Evolutionary conservation across 23 tunicate species (phyloP).

Genomic region (Trididemnum clinides): DNA sequence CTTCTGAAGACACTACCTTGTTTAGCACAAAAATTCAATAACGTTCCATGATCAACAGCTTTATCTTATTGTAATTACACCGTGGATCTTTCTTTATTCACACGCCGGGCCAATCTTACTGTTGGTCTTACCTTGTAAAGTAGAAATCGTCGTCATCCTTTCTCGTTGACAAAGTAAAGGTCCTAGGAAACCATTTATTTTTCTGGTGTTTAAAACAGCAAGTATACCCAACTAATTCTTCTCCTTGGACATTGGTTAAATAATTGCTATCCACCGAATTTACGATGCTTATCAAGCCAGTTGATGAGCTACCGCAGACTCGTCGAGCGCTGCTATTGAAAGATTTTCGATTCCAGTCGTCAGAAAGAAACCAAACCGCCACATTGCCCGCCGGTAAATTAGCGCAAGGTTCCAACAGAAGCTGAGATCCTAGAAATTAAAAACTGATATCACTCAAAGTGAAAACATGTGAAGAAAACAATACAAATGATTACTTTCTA

Average conservation of each 20-base stretch:
- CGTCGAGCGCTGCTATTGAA: neutral
- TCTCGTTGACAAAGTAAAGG: neutral
- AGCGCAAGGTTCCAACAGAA: neutral
- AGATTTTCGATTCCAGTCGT: neutral
- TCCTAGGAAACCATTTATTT: conserved; percentile 14
- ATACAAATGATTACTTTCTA: no score
- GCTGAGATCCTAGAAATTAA: conserved; percentile 12
- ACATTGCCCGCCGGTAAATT: neutral
- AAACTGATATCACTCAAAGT: no score
- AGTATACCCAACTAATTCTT: neutral
- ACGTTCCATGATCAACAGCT: no score
- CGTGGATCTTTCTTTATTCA: no score
- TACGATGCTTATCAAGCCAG: neutral
- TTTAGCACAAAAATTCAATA: no score
- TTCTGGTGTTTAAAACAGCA: neutral
- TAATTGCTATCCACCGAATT: neutral
- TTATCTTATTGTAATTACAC: no score
- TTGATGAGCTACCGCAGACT: neutral
- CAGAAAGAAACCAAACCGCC: neutral
- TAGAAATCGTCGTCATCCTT: neutral
- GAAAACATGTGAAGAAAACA: no score
- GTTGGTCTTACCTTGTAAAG: neutral
- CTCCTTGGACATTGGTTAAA: neutral
- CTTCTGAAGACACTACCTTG: no score
- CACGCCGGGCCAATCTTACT: no score